Conservation (phyloP, 2,888 invertebrate genomes). For the Rhopalosiphum nymphaeae region DNA sequence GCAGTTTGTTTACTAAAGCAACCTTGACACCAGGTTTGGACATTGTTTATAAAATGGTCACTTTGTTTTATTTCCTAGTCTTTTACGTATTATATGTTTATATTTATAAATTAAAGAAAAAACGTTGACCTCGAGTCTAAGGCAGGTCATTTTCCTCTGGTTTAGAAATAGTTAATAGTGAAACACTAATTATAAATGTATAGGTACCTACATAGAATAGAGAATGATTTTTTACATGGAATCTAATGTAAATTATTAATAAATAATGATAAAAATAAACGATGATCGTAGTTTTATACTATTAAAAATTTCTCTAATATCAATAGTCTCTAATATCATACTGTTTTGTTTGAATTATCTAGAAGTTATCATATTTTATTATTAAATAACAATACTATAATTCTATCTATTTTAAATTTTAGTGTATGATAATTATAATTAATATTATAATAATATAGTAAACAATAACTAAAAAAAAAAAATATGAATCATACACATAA, state of each 20-base stretch:
- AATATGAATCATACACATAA: not conserved
- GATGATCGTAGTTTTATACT: not conserved
- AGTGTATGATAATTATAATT: not conserved
- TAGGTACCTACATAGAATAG: not conserved
- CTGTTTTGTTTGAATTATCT: not conserved
- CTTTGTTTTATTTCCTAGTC: slow-evolving; percentile 63
- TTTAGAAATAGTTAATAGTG: slow-evolving; percentile 9
- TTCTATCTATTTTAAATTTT: not conserved
- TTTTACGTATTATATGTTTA: slow-evolving; percentile 50
- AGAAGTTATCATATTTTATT: not conserved
- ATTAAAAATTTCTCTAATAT: not conserved
- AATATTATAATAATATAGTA: not conserved
- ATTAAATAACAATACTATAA: not conserved
- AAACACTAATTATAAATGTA: not conserved
- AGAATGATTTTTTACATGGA: not conserved
- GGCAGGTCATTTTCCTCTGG: slow-evolving; percentile 55
- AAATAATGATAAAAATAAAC: not conserved
- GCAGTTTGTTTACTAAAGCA: slow-evolving; percentile 61
- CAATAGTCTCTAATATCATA: not conserved
- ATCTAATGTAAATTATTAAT: not conserved
- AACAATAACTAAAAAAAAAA: not conserved
- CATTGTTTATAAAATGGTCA: slow-evolving; percentile 59
- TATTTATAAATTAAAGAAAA: slow-evolving; percentile 34
- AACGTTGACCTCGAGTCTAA: slow-evolving; percentile 55
- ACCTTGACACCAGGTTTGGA: slow-evolving; percentile 60